Evolutionary conservation across 2,113 vertebrate genomes (phyloP).

Genomic region (Ondatra zibethicus): DNA sequence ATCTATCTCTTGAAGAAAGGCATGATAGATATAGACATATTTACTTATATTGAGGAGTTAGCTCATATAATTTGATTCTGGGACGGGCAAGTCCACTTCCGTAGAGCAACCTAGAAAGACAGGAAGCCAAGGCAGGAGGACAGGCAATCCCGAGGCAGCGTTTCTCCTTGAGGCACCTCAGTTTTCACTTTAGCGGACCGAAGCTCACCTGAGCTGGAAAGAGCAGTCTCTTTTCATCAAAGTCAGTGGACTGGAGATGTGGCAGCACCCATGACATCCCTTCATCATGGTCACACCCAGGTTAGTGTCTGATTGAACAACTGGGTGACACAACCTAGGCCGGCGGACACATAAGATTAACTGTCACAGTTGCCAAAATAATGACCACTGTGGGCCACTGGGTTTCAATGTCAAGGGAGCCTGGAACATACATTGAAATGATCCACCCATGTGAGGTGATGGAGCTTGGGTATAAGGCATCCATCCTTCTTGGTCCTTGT

Average conservation of each 20-base stretch:
- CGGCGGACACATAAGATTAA: not conserved
- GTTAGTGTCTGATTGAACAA: not conserved
- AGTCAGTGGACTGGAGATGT: not conserved
- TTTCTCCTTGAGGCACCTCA: not conserved
- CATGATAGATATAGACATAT: not conserved
- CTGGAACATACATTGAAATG: not conserved
- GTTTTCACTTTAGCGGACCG: not conserved
- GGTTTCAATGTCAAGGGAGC: not conserved
- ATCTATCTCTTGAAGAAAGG: not conserved
- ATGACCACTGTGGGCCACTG: not conserved
- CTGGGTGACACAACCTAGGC: not conserved
- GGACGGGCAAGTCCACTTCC: not conserved
- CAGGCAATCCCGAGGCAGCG: not conserved
- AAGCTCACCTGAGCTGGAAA: not conserved
- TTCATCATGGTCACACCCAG: not conserved
- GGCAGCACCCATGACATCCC: no score
- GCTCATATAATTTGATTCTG: not conserved
- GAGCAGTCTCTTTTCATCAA: not conserved
- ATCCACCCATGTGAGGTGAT: rapidly evolving
- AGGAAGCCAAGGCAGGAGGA: not conserved
- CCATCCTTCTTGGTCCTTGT: not conserved
- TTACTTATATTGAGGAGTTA: not conserved
- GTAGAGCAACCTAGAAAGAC: not conserved
- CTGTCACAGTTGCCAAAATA: not conserved
- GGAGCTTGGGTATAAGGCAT: not conserved